phyloP scores from a whole-genome alignment of 2,113 vertebrate genomes.

The Hemibagrus wyckioides region DNA sequence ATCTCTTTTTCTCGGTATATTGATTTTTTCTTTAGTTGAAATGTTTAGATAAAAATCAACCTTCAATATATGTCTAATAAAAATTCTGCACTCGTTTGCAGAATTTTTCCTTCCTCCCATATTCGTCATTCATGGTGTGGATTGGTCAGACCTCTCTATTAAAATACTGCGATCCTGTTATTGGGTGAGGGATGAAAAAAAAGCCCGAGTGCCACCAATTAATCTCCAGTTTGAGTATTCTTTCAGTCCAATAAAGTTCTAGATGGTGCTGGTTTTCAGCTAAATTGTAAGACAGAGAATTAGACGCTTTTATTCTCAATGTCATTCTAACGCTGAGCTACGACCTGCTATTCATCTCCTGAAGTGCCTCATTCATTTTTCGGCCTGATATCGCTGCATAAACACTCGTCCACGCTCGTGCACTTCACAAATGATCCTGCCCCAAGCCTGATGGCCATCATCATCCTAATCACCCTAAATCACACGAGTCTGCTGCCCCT shows the following conservation, averaged over 20 bases:
- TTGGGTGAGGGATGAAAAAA: not conserved
- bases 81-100: no score
- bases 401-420: not conserved
- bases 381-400: not conserved
- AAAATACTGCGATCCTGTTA: not conserved
- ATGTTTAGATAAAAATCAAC: not conserved
- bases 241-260: not conserved
- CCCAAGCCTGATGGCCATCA: conserved; percentile 5
- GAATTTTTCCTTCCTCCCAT: not conserved
- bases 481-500: conserved; percentile 4
- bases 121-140: not conserved
- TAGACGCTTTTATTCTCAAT: not conserved
- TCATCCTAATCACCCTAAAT: conserved; percentile 38
- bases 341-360: conserved; percentile 35
- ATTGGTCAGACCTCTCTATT: not conserved
- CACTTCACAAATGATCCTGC: conserved; percentile 6
- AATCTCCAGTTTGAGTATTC: no score
- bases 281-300: not conserved
- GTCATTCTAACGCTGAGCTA: conserved; percentile 20
- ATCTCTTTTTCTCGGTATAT: not conserved
- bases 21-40: not conserved
- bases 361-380: conserved; percentile 13
- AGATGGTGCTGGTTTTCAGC: not conserved
- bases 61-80: no score
- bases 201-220: not conserved